A percentile compares a stretch with the other conserved stretches of the same genome.
phyloP scores from a whole-genome alignment of 92 coral and sea anemone species.

The Heteractis magnifica region DNA sequence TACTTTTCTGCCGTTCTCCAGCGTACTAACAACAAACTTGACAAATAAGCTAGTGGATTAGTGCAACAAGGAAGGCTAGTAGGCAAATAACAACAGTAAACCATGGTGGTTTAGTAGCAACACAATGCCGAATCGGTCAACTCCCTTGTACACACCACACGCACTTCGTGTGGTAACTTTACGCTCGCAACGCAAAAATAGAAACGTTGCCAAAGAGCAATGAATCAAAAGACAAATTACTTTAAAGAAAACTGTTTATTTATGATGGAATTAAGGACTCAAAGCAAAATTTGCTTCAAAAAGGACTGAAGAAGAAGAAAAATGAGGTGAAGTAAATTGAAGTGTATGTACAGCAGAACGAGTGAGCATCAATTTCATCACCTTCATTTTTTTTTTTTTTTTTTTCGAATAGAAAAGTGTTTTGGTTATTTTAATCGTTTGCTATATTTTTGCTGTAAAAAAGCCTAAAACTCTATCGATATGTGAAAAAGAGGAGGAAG shows the following conservation, averaged over 20 bases:
- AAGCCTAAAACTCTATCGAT: constrained; percentile 3
- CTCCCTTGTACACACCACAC: constrained; percentile 1
- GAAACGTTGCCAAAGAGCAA: background rate
- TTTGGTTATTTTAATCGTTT: constrained; percentile 20
- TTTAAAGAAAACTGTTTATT: background rate
- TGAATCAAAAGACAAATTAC: background rate
- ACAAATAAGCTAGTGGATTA: background rate
- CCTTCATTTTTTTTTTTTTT: constrained; percentile 13
- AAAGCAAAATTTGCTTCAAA: background rate
- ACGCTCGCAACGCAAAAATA: background rate
- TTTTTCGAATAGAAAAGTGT: constrained; percentile 8
- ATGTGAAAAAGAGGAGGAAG: constrained; percentile 3
- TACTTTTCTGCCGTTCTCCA: no score
- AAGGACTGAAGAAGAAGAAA: background rate
- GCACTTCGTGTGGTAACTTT: background rate
- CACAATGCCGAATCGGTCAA: background rate
- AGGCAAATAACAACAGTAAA: constrained; percentile 7
- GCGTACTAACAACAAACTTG: background rate
- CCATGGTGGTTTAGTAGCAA: background rate
- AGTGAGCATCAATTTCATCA: constrained; percentile 18
- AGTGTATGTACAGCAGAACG: background rate
- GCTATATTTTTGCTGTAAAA: constrained; percentile 32
- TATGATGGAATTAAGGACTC: constrained; percentile 8
- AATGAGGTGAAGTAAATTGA: background rate
- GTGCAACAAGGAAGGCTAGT: constrained; percentile 1